Evolutionary conservation across 2,888 invertebrate species (phyloP), one percentile per base, ranked within the genome.

Genomic region (Athripsodes cinereus): DNA sequence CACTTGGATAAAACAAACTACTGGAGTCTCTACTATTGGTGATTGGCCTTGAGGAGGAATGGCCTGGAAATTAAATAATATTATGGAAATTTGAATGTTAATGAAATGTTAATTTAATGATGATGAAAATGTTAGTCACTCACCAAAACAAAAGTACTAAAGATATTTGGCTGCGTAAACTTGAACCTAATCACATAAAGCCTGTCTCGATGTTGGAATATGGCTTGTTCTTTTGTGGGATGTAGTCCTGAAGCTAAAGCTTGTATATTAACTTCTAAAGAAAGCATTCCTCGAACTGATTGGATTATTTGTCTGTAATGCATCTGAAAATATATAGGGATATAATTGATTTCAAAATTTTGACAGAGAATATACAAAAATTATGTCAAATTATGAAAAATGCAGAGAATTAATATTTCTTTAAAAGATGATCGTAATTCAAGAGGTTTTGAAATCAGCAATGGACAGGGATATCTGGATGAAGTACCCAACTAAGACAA

Each of bases 121-220:
- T 10, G 10, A 26, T 26, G 10, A 26, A 26, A 6, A 26, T 6
- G 10, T 26, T 8, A 40, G 16, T n/a, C 3, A 35, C 13, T 55
- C 47, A 62, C 62, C 62, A 62, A 50, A 22, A 62, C 57, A 18
- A 58, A 52, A 20, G 58, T 54, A 18, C 46, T 53, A 13, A 62
- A 44, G 1, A 55, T 58, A 31, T 62, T 59, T 1, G 62, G 62
- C 19, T 57, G 53, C 40, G 55, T 58, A 26, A 60, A 62, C 40
- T 53, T 55, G 19, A 62, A 22, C 20, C 54, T 55, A 8, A 58
- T 18, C 2, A 60, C 53, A 22, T 55, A 62, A 2, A 62, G 46
- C 31, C 56, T 54, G 10, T 52, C 52, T 18, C 52, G 52, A 22
- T 62, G 58, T 20, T 60, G 57, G 11, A 62, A 57, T 40, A 62